Evolutionary conservation across 2,888 invertebrate genomes (phyloP), one percentile per base, ranked within the genome.

Genomic region (Phyllotreta striolata): DNA sequence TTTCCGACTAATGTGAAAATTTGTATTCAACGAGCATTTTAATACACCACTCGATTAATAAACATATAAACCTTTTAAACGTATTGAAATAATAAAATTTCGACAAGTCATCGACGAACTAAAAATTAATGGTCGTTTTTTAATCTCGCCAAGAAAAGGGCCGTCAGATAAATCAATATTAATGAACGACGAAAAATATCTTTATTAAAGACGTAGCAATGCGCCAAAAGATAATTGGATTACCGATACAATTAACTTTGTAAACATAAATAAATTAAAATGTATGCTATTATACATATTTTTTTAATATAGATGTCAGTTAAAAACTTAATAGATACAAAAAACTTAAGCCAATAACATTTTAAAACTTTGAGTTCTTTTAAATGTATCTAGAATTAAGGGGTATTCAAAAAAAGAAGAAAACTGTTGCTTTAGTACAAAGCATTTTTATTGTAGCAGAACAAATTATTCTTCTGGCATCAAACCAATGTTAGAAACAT

Each of bases 111-210:
- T 62, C 55, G 49, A 49, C 55, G 43, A 62, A 55, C 55, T 41
- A 8, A 35, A 46, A 62, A 62, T 62, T 62, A 62, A 62, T 62
- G 62, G 56, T 38, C n/a, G 13, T 35, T 49, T 58, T 58, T 51
- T 43, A 59, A 59, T 59, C 41, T 59, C n/a, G 12, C 9, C 4
- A 39, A 58, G 51, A 51, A 59, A 40, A 49, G 41, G 12, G 58
- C 41, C 61, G 63, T 61, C 63, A 55, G 55, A 57, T 66, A 66
- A 66, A 66, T 66, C 66, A 66, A 66, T 66, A 66, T 66, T 66
- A 63, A 66, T 66, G 66, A 49, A 63, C 35, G 34, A 8, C 12
- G 54, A 55, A 39, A 55, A 63, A 66, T 61, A 44, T 66, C 66
- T 66, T 57, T 47, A 66, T 66, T 66, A 59, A 58, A 54, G 47